These are phyloP conservation scores for Chesias legatella DNA, from an alignment of 2,888 invertebrate species.

Conservation along the genomic window DNA sequence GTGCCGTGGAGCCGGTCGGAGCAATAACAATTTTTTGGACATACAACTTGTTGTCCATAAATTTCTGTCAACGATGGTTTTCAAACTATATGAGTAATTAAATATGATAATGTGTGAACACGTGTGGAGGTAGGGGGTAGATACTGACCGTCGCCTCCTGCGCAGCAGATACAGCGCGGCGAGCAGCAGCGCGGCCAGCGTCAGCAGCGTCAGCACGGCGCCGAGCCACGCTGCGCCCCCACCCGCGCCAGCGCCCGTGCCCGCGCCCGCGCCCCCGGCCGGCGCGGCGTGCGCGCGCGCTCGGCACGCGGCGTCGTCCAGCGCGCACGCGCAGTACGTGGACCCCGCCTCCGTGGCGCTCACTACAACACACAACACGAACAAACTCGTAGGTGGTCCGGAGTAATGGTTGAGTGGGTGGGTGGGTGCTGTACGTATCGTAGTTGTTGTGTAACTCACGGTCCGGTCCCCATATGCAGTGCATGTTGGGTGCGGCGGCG, in stretches of 20 bases:
- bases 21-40: too few species aligned
- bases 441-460: too few species aligned
- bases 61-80: too few species aligned
- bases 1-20: too few species aligned
- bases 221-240: slow-evolving; percentile 49
- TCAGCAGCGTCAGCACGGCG: slow-evolving; percentile 45
- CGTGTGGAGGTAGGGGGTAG: too few species aligned
- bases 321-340: slow-evolving; percentile 59
- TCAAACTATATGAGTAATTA: too few species aligned
- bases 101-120: too few species aligned
- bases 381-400: too few species aligned
- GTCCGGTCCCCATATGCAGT: slow-evolving; percentile 43
- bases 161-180: slow-evolving; percentile 49
- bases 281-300: slow-evolving; percentile 47
- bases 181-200: slow-evolving; percentile 45
- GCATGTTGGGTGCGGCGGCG: slow-evolving; percentile 16
- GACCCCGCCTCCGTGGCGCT: slow-evolving; percentile 52
- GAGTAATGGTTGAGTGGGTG: not conserved
- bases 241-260: slow-evolving; percentile 38
- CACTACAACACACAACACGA: slow-evolving; percentile 31
- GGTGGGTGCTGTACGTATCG: not conserved
- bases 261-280: slow-evolving; percentile 17
- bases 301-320: slow-evolving; percentile 48
- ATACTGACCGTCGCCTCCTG: slow-evolving; percentile 56
- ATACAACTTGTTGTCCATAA: too few species aligned